A percentile compares a stretch with the other conserved stretches of the same genome.
These are phyloP conservation scores for Clarias fuscus DNA, from an alignment of 2,797 vertebrate species.

Conservation along the genomic window DNA sequence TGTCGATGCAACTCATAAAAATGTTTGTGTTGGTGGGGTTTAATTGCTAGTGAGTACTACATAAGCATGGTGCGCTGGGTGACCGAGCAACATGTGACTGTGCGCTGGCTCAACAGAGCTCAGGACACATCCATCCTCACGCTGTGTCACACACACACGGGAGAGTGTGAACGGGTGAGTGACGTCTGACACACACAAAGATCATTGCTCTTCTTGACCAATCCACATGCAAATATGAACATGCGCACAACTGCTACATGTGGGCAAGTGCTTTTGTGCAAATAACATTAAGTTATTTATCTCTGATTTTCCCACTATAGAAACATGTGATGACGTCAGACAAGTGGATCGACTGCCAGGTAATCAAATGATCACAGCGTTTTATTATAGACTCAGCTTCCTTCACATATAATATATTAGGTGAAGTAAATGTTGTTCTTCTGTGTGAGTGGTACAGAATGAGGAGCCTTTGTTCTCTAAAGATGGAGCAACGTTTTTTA, in stretches of 20 bases:
- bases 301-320: conserved; percentile 52
- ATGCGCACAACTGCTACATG: neutral
- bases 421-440: neutral
- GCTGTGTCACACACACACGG: conserved; percentile 60
- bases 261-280: neutral
- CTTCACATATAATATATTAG: neutral
- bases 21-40: conserved; percentile 5
- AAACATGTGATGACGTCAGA: conserved; percentile 73
- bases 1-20: neutral
- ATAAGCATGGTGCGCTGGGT: conserved; percentile 75
- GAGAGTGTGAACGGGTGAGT: conserved; percentile 65
- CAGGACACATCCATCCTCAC: conserved; percentile 73
- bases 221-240: neutral
- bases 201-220: neutral
- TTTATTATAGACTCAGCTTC: neutral
- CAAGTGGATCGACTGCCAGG: conserved; percentile 73
- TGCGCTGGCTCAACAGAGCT: conserved; percentile 74
- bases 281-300: neutral
- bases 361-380: conserved; percentile 35
- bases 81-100: conserved; percentile 60
- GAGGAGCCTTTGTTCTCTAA: conserved; percentile 71
- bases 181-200: neutral
- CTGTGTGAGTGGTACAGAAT: conserved; percentile 59
- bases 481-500: conserved; percentile 65
- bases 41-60: conserved; percentile 66